Percentiles rank a stretch among this genome's conserved stretches.
Evolutionary conservation across 2,888 invertebrate genomes (phyloP).

Genomic region (Acholoe squamosa): DNA sequence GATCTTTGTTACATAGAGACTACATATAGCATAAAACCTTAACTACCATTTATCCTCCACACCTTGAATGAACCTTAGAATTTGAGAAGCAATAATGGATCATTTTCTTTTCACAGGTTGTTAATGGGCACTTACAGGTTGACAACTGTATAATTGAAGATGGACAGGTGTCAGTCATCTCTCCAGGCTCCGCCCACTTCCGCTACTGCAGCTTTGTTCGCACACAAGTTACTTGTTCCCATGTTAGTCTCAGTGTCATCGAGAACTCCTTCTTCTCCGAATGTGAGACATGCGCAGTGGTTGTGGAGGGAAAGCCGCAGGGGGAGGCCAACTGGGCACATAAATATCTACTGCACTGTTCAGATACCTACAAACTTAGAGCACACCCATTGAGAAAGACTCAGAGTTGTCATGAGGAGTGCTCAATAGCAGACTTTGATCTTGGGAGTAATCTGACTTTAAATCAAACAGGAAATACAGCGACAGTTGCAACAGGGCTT

Average conservation of each 20-base stretch:
- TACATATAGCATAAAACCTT: too few species aligned
- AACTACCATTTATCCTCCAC: too few species aligned
- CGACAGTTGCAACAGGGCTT: not conserved
- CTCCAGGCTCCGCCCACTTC: constrained; percentile 76
- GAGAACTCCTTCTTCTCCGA: constrained; percentile 79
- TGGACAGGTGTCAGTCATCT: constrained; percentile 78
- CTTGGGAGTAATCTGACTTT: not conserved
- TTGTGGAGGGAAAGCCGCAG: constrained; percentile 72
- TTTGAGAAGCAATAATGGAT: too few species aligned
- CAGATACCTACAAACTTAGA: constrained; percentile 52
- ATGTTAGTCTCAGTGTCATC: constrained; percentile 75
- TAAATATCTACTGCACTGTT: constrained; percentile 4
- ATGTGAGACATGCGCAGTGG: constrained; percentile 76
- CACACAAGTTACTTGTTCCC: constrained; percentile 71
- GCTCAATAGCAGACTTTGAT: constrained; percentile 54
- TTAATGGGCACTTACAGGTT: constrained; percentile 77
- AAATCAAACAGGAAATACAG: not conserved
- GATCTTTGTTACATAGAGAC: too few species aligned
- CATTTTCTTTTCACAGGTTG: constrained; percentile 71
- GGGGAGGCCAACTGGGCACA: constrained; percentile 60
- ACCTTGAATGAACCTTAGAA: too few species aligned
- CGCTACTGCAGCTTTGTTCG: constrained; percentile 79
- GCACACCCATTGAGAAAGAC: not conserved
- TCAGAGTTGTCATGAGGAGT: constrained; percentile 46
- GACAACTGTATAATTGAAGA: constrained; percentile 80